These are phyloP conservation scores for Nymphalis io DNA, from an alignment of 1,140 invertebrate genomes.

Conservation along the genomic window DNA sequence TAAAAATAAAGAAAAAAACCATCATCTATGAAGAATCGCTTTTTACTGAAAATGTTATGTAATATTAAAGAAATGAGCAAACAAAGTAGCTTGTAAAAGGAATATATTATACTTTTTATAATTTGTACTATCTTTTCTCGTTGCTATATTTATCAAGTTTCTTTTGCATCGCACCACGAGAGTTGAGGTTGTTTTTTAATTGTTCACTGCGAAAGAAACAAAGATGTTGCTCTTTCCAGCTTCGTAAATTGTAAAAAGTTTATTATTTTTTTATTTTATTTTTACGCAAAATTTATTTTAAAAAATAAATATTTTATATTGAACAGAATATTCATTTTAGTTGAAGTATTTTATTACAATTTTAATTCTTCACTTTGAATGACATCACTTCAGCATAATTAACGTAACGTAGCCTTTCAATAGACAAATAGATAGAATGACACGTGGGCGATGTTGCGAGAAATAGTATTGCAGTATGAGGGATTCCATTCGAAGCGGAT, in stretches of 20 bases:
- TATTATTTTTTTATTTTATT: background rate
- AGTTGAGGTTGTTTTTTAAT: constrained; percentile 4
- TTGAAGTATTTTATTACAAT: too few species aligned
- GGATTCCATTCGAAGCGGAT: too few species aligned
- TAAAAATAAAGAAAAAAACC: too few species aligned
- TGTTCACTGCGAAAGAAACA: background rate
- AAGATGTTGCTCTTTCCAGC: constrained; percentile 5
- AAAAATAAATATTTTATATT: too few species aligned
- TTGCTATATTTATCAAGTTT: constrained; percentile 7
- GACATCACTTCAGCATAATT: too few species aligned
- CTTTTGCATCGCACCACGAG: background rate
- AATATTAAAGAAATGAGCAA: background rate
- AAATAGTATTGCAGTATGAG: too few species aligned
- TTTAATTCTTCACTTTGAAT: too few species aligned
- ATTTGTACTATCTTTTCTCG: background rate
- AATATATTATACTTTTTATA: constrained; percentile 3
- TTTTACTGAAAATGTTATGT: background rate
- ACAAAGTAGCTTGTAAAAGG: background rate
- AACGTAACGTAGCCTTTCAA: too few species aligned
- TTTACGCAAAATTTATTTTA: background rate
- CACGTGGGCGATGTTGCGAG: too few species aligned
- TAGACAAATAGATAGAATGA: too few species aligned
- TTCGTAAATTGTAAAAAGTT: background rate
- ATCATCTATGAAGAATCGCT: too few species aligned
- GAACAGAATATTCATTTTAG: too few species aligned